A percentile compares a stretch with the other conserved stretches of the same genome.
Evolutionary conservation across 2,113 vertebrate species (phyloP).

Genomic region (Ailuropoda melanoleuca): DNA sequence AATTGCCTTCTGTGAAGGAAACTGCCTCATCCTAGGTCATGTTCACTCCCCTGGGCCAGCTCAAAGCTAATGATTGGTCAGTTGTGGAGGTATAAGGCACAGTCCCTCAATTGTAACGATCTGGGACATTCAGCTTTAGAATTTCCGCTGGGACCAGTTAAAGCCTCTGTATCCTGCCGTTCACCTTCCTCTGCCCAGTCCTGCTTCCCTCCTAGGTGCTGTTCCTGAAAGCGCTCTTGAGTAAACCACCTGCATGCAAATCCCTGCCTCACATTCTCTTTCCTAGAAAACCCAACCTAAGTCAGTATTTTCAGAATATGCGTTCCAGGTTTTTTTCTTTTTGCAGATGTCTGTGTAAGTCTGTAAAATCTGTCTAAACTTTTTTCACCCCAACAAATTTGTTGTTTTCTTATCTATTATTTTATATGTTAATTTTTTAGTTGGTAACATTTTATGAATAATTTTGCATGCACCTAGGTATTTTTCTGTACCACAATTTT

Average conservation of each 20-base stretch:
- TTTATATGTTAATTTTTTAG: not conserved
- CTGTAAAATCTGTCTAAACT: not conserved
- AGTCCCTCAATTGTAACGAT: not conserved
- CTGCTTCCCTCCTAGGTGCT: not conserved
- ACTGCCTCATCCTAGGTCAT: not conserved
- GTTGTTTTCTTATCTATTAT: not conserved
- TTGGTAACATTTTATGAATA: constrained; percentile 19
- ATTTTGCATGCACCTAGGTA: not conserved
- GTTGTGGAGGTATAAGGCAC: not conserved
- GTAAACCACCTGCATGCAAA: not conserved
- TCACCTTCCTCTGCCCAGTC: not conserved
- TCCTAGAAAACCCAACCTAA: not conserved
- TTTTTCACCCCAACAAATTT: not conserved
- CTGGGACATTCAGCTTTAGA: not conserved
- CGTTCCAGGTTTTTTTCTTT: not conserved
- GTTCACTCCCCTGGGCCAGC: not conserved
- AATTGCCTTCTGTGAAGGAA: not conserved
- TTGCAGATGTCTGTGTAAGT: not conserved
- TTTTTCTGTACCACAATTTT: not conserved
- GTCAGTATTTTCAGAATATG: not conserved
- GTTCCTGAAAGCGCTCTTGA: not conserved
- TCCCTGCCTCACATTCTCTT: not conserved
- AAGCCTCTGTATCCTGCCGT: not conserved
- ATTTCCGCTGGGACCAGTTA: not conserved
- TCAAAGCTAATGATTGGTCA: not conserved